phyloP scores from a whole-genome alignment of 92 coral and sea anemone species.

The Zoanthus sociatus region DNA sequence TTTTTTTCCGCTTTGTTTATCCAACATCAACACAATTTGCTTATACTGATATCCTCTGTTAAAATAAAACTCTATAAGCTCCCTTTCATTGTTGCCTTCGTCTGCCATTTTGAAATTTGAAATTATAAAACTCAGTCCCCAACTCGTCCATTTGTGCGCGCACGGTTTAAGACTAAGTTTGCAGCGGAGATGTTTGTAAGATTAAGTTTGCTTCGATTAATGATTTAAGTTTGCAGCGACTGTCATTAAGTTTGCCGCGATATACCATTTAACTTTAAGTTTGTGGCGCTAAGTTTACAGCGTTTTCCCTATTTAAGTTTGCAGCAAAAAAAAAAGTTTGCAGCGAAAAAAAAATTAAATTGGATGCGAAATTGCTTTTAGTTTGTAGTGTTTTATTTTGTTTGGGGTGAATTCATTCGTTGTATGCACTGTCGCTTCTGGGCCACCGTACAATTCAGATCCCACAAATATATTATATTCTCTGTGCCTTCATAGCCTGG shows the following conservation, averaged over 20 bases:
- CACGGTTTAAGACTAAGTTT: background rate
- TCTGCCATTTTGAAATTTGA: background rate
- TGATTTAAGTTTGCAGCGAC: background rate
- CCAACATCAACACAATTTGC: slow-evolving; percentile 70
- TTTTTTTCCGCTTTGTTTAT: slow-evolving; percentile 54
- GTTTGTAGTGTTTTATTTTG: too few relatives aligned
- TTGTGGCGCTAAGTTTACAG: too few relatives aligned
- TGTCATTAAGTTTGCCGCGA: background rate
- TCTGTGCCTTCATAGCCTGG: too few relatives aligned
- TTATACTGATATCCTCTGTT: slow-evolving; percentile 29
- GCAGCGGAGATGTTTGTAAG: background rate
- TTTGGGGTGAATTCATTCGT: too few relatives aligned
- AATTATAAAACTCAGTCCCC: background rate
- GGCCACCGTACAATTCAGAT: too few relatives aligned
- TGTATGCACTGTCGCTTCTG: too few relatives aligned
- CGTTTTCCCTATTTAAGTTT: too few relatives aligned
- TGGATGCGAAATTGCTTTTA: too few relatives aligned
- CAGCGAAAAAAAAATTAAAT: too few relatives aligned
- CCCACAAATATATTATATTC: too few relatives aligned
- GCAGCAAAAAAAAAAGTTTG: too few relatives aligned
- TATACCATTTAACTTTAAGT: too few relatives aligned
- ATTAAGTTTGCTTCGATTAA: background rate
- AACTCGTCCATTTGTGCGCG: background rate
- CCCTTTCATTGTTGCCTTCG: background rate
- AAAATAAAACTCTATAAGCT: background rate